phyloP scores from a whole-genome alignment of 2,797 vertebrate genomes.

The Amazona finschi region DNA sequence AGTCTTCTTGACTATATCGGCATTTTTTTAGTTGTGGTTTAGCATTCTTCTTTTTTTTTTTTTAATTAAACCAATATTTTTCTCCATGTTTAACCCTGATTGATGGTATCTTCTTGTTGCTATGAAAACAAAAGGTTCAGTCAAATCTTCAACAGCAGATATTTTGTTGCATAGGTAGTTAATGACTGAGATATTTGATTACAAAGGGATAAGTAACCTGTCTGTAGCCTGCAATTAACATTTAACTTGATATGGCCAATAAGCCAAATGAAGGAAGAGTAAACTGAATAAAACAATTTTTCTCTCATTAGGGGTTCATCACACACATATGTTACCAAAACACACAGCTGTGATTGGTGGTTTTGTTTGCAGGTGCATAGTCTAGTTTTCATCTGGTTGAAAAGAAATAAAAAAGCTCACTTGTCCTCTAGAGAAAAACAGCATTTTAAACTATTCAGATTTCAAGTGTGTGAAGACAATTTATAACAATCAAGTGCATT shows the following conservation, averaged over 20 bases:
- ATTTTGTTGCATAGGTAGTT: constrained; percentile 75
- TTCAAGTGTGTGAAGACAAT: constrained; percentile 47
- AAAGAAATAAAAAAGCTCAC: background rate
- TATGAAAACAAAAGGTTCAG: constrained; percentile 50
- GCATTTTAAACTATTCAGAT: constrained; percentile 41
- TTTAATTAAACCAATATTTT: background rate
- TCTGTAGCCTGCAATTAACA: constrained; percentile 81
- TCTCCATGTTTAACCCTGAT: background rate
- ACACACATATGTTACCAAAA: background rate
- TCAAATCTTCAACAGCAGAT: constrained; percentile 35
- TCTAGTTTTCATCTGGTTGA: constrained; percentile 12
- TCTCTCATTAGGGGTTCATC: constrained; percentile 32
- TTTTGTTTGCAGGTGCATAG: constrained; percentile 38
- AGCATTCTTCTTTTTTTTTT: background rate
- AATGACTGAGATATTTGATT: constrained; percentile 82
- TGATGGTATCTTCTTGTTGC: background rate
- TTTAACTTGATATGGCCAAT: constrained; percentile 80
- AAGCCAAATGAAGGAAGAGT: constrained; percentile 68
- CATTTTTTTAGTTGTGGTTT: background rate
- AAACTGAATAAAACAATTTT: constrained; percentile 40
- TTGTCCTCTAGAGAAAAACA: constrained; percentile 8
- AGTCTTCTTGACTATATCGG: background rate
- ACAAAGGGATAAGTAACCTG: constrained; percentile 80
- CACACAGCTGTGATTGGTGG: background rate
- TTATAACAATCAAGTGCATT: constrained; percentile 10